Evolutionary conservation across 2,797 vertebrate genomes (phyloP), one percentile per base, ranked within the genome.

Genomic region (Eleutherodactylus coqui): DNA sequence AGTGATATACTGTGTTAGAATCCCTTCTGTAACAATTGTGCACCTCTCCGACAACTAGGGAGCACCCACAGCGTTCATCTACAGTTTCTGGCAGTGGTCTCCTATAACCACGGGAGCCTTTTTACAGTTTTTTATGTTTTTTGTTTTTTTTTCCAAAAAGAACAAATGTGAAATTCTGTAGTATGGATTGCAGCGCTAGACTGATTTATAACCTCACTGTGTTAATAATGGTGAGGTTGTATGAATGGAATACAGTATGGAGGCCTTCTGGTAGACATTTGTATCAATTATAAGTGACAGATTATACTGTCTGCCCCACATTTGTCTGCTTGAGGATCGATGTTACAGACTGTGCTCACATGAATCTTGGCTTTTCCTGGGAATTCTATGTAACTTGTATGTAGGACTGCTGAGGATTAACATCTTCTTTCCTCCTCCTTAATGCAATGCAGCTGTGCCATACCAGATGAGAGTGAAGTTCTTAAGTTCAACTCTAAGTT

Each of bases 401-500:
- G 45, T 2, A 51, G 21, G 19, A 51, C 51, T 78, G 41, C 38
- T 43, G 55, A 78, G 55, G 53, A 51, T 82, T 82, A 49, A 64
- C 34, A 36, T 78, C 43, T 80, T 43, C 36, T 89, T 0, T 76
- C 2, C 45, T 0, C 6, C 1, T 89, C 27, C 91, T 83, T 92
- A 58, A 86, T 75, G 27, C 47, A 55, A 55, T 55, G 43, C 80
- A 99, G 97, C 91, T 97, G 88, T 83, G 91, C 92, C n/a, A 83
- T 96, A 84, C 94, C 95, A 87, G 96, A 98, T 80, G 94, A 95
- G 58, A 94, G 94, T 36, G 97, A 98, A 89, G 92, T 96, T 79
- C 94, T 99, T 91, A 99, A 96, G 92, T 99, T 99, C 93, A 99
- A 98, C 92, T 99, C 98, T 45, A 97, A 96, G 92, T 99, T 99